Evolutionary conservation across 2,113 vertebrate genomes (phyloP).

Genomic region (Lagopus muta): DNA sequence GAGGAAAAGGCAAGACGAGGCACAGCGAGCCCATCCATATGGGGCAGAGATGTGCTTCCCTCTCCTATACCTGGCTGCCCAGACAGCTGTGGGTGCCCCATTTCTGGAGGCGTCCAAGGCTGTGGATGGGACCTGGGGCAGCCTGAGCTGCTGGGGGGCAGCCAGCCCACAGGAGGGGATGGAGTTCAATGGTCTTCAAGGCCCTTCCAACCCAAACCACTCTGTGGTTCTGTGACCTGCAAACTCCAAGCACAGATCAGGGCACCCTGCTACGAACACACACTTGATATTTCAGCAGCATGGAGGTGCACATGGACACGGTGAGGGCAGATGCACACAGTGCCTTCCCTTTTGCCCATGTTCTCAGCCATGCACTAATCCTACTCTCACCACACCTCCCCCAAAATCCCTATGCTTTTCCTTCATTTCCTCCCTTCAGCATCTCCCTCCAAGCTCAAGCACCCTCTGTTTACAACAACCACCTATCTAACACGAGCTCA

Average conservation of each 20-base stretch:
- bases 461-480: fast-evolving
- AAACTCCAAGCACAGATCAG: not conserved
- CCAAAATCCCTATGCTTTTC: not conserved
- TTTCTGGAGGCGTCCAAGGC: no score
- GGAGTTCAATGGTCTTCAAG: not conserved
- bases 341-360: not conserved
- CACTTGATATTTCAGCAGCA: fast-evolving
- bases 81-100: not conserved
- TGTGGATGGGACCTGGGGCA: not conserved
- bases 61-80: not conserved
- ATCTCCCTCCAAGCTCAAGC: not conserved
- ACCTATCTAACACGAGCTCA: not conserved
- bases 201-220: not conserved
- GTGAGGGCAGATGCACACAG: not conserved
- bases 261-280: not conserved
- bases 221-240: not conserved
- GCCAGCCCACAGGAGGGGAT: not conserved
- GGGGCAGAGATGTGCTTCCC: not conserved
- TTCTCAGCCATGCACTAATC: fast-evolving
- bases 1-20: not conserved
- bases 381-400: not conserved
- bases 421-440: not conserved
- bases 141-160: not conserved
- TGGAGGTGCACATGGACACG: fast-evolving
- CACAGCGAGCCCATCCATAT: fast-evolving